These are phyloP conservation scores for Scaptomyza tumidula DNA, from an alignment of 2,888 invertebrate genomes.

Conservation along the genomic window DNA sequence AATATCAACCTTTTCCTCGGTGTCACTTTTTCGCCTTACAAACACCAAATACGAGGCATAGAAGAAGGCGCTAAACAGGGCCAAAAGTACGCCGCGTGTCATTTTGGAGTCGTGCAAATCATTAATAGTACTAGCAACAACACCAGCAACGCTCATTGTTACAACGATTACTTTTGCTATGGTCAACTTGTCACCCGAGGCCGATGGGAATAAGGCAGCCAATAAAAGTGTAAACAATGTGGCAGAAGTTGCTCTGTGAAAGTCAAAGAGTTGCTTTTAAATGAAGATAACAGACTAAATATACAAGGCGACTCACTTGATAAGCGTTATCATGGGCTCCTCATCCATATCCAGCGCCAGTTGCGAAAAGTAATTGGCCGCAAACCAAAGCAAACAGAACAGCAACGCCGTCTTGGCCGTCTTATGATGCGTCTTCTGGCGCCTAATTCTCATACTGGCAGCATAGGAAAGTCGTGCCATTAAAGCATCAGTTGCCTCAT, in stretches of 20 bases:
- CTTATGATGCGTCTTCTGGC: conserved; percentile 86
- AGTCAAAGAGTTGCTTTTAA: neutral
- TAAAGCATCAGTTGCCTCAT: conserved; percentile 96
- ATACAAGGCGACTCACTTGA: conserved; percentile 85
- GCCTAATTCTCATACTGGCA: conserved; percentile 92
- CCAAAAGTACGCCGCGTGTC: conserved; percentile 91
- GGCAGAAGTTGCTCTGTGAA: conserved; percentile 87
- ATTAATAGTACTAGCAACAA: conserved; percentile 92
- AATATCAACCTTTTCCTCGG: conserved; percentile 97
- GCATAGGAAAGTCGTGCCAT: conserved; percentile 97
- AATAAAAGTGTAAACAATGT: conserved; percentile 95
- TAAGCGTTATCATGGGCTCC: conserved; percentile 93
- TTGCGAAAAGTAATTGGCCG: conserved; percentile 96
- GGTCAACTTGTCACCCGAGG: conserved; percentile 92
- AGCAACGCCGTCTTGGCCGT: conserved; percentile 93
- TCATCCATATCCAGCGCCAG: conserved; percentile 93
- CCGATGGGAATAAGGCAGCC: conserved; percentile 94
- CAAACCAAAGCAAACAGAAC: conserved; percentile 97
- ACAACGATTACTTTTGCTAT: conserved; percentile 94
- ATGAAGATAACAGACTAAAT: neutral
- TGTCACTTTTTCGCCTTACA: conserved; percentile 93
- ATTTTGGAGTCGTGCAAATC: conserved; percentile 89
- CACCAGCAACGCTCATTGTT: conserved; percentile 90
- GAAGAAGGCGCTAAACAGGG: conserved; percentile 93
- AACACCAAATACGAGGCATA: conserved; percentile 96